Evolutionary conservation across 2,888 invertebrate species (phyloP), one percentile per base, ranked within the genome.

Genomic region (Scaptomyza caliginosa): DNA sequence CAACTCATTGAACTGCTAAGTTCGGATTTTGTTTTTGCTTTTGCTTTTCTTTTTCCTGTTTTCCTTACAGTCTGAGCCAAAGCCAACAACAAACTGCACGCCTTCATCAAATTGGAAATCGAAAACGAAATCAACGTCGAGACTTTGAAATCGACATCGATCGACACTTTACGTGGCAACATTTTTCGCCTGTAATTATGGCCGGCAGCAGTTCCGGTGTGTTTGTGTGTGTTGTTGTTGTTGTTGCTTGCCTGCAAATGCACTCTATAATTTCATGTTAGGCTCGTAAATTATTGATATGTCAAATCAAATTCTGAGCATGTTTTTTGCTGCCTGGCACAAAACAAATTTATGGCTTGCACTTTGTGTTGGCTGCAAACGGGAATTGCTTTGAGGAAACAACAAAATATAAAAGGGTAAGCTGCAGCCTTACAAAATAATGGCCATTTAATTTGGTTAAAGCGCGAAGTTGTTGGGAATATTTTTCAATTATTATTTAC

Each of bases 271-370:
- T 84, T 86, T 73, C 4, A 16, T 62, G 72, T 65, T 71, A 77
- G 55, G 49, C 66, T 73, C 72, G 59, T 73, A 84, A 88, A 84
- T 88, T 86, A 82, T 82, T 75, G 85, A 85, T 78, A 69, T 86
- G 81, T 75, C 87, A 80, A 83, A 83, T 83, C 84, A 87, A 82
- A 87, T 76, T 76, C 69, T 73, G 65, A 40, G 43, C 80, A 55
- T 56, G 84, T 72, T 78, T 72, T 52, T 65, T 1, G 11, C 58
- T 48, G 52, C 34, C 39, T 26, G 56, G 42, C 59, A 48, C 62
- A 60, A 32, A 23, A 28, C 46, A 62, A 70, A 80, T 83, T 86
- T 86, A 84, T 83, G 46, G 62, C 51, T 32, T 28, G 64, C 66
- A 70, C 65, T 62, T 73, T 70, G 50, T 50, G 62, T 58, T 55